Percentiles rank a stretch among this genome's conserved stretches.
These are phyloP conservation scores for Agrochola litura DNA, from an alignment of 2,888 invertebrate genomes.

Conservation along the genomic window DNA sequence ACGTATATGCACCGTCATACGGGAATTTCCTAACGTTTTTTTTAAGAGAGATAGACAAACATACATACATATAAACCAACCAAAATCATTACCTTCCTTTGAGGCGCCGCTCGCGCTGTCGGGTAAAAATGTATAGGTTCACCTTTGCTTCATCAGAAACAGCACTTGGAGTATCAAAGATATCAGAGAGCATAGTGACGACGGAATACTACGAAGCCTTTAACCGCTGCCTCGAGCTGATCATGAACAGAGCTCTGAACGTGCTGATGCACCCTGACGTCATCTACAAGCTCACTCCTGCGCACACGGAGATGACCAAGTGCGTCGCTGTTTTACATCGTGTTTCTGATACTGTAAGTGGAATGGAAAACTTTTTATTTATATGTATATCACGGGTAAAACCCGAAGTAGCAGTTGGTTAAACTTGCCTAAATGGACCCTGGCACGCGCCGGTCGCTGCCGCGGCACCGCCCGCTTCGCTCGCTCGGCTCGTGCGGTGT, in stretches of 20 bases:
- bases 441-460: no score
- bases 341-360: conserved; percentile 77
- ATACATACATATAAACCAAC: background rate
- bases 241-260: conserved; percentile 76
- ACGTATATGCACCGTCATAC: no score
- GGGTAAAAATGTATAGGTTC: background rate
- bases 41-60: background rate
- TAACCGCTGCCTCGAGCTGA: conserved; percentile 72
- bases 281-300: conserved; percentile 74
- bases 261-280: conserved; percentile 74
- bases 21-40: background rate
- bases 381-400: no score
- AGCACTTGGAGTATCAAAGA: conserved; percentile 76
- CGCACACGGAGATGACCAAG: conserved; percentile 70
- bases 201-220: conserved; percentile 79
- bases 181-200: conserved; percentile 75
- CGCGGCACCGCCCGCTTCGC: no score
- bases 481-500: no score
- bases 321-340: conserved; percentile 75
- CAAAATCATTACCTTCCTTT: background rate
- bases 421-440: no score
- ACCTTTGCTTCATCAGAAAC: conserved; percentile 74
- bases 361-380: no score
- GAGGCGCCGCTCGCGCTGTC: background rate
- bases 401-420: no score